phyloP scores from a whole-genome alignment of 2,797 vertebrate genomes.

The Sebastes cheni region DNA sequence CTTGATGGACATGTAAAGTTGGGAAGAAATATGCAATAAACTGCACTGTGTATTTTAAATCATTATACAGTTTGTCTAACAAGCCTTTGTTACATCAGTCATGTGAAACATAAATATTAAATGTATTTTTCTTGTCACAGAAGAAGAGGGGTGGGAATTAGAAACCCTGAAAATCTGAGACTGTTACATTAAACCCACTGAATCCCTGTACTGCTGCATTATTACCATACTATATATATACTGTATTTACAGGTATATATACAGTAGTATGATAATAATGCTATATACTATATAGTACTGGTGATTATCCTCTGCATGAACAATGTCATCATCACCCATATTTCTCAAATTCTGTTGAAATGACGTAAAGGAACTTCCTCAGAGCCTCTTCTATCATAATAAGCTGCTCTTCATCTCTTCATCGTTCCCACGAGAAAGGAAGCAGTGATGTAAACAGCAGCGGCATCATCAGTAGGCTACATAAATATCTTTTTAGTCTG shows the following conservation, averaged over 20 bases:
- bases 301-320: neutral
- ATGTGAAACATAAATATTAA: neutral
- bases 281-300: neutral
- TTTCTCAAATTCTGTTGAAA: slow-evolving; percentile 26
- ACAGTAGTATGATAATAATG: too few relatives aligned
- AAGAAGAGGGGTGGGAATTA: neutral
- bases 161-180: neutral
- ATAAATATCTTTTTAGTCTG: neutral
- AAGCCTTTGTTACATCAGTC: neutral
- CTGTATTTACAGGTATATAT: too few relatives aligned
- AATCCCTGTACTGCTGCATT: neutral
- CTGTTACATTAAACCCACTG: neutral
- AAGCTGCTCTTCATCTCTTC: slow-evolving; percentile 24
- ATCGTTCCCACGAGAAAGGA: slow-evolving; percentile 76
- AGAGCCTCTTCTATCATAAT: slow-evolving; percentile 19
- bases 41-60: neutral
- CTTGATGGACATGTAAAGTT: neutral
- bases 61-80: neutral
- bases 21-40: neutral
- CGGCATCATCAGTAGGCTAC: slow-evolving; percentile 18
- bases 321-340: neutral
- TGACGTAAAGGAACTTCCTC: slow-evolving; percentile 40
- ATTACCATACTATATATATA: too few relatives aligned
- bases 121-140: neutral
- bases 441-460: slow-evolving; percentile 68